Evolutionary conservation across 2,888 invertebrate species (phyloP).

Genomic region (Dendrolimus pini): DNA sequence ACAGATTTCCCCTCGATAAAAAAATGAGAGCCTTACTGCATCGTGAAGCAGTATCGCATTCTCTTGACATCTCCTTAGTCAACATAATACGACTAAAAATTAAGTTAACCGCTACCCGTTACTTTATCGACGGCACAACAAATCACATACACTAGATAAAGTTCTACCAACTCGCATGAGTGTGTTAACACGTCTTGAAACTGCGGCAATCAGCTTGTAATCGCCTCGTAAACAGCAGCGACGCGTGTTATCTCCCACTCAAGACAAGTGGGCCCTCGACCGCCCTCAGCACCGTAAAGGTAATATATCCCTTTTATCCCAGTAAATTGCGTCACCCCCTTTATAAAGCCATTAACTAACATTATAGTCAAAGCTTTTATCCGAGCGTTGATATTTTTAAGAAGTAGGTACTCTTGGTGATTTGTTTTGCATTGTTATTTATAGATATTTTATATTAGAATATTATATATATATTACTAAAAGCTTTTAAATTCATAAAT

Average conservation of each 20-base stretch:
- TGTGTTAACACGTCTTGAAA: neutral
- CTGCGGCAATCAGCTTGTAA: conserved; percentile 3
- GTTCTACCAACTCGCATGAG: neutral
- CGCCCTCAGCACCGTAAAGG: conserved; percentile 23
- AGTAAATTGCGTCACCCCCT: conserved; percentile 32
- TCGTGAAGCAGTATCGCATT: no score
- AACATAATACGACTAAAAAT: no score
- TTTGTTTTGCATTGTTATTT: no score
- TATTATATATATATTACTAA: no score
- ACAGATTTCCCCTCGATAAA: no score
- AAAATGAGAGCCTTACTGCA: no score
- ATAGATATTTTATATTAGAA: no score
- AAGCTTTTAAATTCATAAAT: no score
- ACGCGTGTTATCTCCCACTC: conserved; percentile 4
- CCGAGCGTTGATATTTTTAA: no score
- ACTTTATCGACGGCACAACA: neutral
- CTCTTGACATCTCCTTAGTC: no score
- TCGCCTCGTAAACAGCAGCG: conserved; percentile 3
- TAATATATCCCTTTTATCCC: conserved; percentile 31
- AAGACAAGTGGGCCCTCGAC: conserved; percentile 8
- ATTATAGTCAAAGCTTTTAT: conserved; percentile 37
- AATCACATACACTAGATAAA: neutral
- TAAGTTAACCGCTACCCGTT: no score
- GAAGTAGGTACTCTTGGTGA: no score
- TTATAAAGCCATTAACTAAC: conserved; percentile 36